Conservation (phyloP, 2,797 vertebrate species). For the Protonibea diacanthus region DNA sequence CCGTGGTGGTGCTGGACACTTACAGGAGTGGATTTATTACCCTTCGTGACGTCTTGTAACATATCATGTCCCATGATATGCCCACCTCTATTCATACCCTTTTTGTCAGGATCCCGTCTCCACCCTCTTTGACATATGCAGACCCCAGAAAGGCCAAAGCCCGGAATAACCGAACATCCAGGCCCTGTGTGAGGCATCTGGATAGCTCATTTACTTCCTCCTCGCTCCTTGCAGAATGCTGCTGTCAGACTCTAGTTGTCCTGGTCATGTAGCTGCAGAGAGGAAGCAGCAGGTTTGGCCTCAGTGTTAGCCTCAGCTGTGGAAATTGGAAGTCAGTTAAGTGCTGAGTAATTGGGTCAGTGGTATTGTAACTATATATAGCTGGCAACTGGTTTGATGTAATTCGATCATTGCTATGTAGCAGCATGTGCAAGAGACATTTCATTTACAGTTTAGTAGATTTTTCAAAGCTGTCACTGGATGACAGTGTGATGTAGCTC, state of each 20-base stretch:
- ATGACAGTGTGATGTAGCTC: too few species aligned
- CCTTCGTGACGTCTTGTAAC: slow-evolving; percentile 39
- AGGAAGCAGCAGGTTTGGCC: slow-evolving; percentile 10
- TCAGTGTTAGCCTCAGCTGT: neutral
- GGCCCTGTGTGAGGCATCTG: slow-evolving; percentile 34
- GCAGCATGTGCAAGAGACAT: neutral
- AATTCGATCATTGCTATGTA: slow-evolving; percentile 4
- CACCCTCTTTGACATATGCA: slow-evolving; percentile 28
- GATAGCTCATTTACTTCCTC: slow-evolving; percentile 22
- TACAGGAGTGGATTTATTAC: slow-evolving; percentile 30
- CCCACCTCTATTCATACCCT: slow-evolving; percentile 37
- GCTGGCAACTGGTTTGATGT: slow-evolving; percentile 13
- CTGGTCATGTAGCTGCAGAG: slow-evolving; percentile 19
- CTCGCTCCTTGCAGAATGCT: slow-evolving; percentile 27
- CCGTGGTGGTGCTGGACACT: slow-evolving; percentile 16
- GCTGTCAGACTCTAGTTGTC: slow-evolving; percentile 23
- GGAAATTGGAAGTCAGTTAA: slow-evolving; percentile 33
- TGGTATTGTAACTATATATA: slow-evolving; percentile 21
- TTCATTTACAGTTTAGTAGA: neutral
- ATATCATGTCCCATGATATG: slow-evolving; percentile 34
- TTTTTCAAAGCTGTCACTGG: neutral
- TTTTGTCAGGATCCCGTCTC: slow-evolving; percentile 33
- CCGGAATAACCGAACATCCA: slow-evolving; percentile 67
- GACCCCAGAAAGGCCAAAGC: slow-evolving; percentile 73
- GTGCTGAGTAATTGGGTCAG: slow-evolving; percentile 24